Base-by-base conservation (phyloP, 2,888 invertebrate genomes). In the Papilio gigon region DNA sequence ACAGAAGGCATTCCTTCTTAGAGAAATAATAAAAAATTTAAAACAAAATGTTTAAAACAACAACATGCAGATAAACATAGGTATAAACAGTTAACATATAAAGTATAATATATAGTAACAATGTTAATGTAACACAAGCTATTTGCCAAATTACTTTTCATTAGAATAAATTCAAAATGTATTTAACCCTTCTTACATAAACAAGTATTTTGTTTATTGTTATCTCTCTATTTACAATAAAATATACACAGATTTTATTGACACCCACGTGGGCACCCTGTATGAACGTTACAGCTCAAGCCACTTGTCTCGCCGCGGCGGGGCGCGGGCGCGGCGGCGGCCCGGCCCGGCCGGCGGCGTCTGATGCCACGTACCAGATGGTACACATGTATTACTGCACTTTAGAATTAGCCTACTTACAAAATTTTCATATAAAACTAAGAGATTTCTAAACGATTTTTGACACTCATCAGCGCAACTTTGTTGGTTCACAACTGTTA, bases 51-150 rank as follows among this genome's bases (percentile, higher is more conserved):
- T 78, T 80, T 42, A 78, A 86, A 86, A 86, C 83, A 87, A 86
- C 81, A 88, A 89, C 87, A 85, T 83, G 83, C 80, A 84, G 80
- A 82, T 84, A 80, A 83, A 85, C 84, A 84, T 82, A 84, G 81
- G 72, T 73, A 82, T 81, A 81, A 86, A 87, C 85, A 84, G 84
- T 84, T 80, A 87, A 87, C 84, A 84, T 81, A 81, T 78, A 75
- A 82, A 82, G 83, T 84, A 83, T 86, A 87, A n/a, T n/a, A n/a
- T n/a, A n/a, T n/a, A n/a, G n/a, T n/a, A n/a, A 85, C 85, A 88
- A 87, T 86, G 87, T 84, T 85, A 81, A 76, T 79, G 78, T 66
- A 60, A 68, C 56, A 68, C 42, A 59, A 65, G 47, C 47, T 50
- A 50, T 60, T 53, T 30, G 59, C 59, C 68, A 25, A 64, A 40